Evolutionary conservation across 2,888 invertebrate species (phyloP), one percentile per base, ranked within the genome.

Genomic region (Drosophila pseudotalamancana): DNA sequence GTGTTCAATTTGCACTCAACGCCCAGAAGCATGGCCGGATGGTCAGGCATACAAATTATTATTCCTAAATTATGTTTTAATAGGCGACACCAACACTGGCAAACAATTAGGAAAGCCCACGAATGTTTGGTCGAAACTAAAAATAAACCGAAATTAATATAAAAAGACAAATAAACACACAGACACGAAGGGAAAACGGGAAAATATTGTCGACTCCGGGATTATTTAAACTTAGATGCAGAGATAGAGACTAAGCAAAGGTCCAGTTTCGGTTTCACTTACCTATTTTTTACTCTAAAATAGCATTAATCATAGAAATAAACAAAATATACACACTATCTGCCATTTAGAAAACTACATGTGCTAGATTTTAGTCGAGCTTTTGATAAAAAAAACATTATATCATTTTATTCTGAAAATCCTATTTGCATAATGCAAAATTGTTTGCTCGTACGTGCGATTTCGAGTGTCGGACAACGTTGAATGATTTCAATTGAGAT

Each of bases 111-210:
- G 29, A 31, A 32, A 54, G 16, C 27, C 19, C 31, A 18, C 40
- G 31, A 29, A 45, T 42, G 42, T 34, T 59, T 51, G 53, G 27
- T 35, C 34, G 19, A 14, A 23, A 23, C 14, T 9, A 14, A 40
- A 75, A 80, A 75, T 77, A 68, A 64, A 73, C 83, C 64, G 64
- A 59, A 80, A 83, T 66, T 69, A 75, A 57, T n/a, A 19, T 31
- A 23, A 21, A 6, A 14, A 6, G n/a, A n/a, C 62, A 82, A 66
- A 72, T 56, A 75, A 40, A 40, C 19, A 6, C 46, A 48, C 32
- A 25, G 37, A 43, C 43, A 19, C 23, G 11, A 54, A n/a, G n/a
- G n/a, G n/a, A n/a, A n/a, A n/a, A n/a, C n/a, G n/a, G n/a, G n/a
- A n/a, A n/a, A n/a, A n/a, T n/a, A n/a, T n/a, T n/a, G n/a, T n/a